Conservation (phyloP, 2,888 invertebrate genomes). For the Leptinotarsa haldemani region DNA sequence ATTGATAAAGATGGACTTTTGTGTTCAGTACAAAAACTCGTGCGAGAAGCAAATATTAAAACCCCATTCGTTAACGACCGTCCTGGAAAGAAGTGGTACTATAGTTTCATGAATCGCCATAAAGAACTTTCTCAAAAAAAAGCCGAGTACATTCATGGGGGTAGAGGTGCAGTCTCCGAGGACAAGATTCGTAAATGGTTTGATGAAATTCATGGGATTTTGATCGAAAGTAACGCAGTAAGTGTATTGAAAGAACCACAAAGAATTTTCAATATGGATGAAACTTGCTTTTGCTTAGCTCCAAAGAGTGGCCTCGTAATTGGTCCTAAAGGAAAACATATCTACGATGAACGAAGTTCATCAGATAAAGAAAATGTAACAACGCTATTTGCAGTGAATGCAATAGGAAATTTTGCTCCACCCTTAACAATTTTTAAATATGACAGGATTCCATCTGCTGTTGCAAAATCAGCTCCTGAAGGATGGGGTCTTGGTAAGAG, state of each 20-base stretch:
- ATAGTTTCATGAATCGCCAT: conserved; percentile 22
- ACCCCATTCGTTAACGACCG: conserved; percentile 34
- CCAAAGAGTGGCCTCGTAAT: conserved; percentile 27
- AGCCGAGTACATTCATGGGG: conserved; percentile 27
- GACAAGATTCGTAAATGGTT: conserved; percentile 29
- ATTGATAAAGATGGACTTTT: conserved; percentile 36
- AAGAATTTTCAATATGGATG: conserved; percentile 30
- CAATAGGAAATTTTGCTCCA: conserved; percentile 14
- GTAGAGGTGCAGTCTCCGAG: conserved; percentile 28
- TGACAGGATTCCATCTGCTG: conserved; percentile 19
- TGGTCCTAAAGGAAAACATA: conserved; percentile 28
- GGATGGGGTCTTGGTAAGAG: conserved; percentile 25
- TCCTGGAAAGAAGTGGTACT: conserved; percentile 35
- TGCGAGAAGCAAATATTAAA: conserved; percentile 33
- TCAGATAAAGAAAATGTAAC: conserved; percentile 26
- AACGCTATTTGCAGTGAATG: conserved; percentile 24
- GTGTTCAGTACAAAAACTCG: conserved; percentile 37
- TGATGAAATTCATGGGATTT: conserved; percentile 17
- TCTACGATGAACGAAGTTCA: conserved; percentile 26
- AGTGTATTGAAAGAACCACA: conserved; percentile 26
- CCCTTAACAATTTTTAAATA: conserved; percentile 19
- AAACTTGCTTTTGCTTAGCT: conserved; percentile 20
- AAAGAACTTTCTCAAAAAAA: conserved; percentile 27
- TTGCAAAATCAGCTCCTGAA: conserved; percentile 22
- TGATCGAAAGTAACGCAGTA: conserved; percentile 21